Evolutionary conservation across 1,140 invertebrate species (phyloP).

Genomic region (Drosophila nigromelanica): DNA sequence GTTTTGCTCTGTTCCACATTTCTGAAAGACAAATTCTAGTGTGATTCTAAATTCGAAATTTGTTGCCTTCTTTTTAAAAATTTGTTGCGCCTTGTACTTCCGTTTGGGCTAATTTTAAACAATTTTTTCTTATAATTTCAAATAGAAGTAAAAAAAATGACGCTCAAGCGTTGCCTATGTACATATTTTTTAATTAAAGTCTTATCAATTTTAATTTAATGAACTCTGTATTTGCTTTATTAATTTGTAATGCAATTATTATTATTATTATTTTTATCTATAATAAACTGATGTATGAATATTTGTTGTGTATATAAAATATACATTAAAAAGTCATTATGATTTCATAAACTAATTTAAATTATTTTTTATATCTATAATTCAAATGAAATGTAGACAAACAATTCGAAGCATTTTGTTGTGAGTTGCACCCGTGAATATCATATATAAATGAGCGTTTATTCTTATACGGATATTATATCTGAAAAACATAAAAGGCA

Average conservation of each 20-base stretch:
- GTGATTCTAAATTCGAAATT: constrained; percentile 57
- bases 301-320: constrained; percentile 81
- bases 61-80: constrained; percentile 19
- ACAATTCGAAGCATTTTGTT: not conserved
- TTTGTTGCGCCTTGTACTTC: constrained; percentile 40
- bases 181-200: constrained; percentile 32
- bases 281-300: constrained; percentile 69
- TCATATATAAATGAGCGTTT: not conserved
- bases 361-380: constrained; percentile 25
- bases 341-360: constrained; percentile 46
- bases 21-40: constrained; percentile 54
- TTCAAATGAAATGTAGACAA: not conserved
- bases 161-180: constrained; percentile 24
- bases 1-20: constrained; percentile 26
- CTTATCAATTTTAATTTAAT: constrained; percentile 53
- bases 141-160: not conserved
- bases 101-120: constrained; percentile 31
- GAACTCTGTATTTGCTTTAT: constrained; percentile 73
- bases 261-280: constrained; percentile 69
- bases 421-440: not conserved
- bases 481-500: not conserved
- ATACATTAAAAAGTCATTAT: constrained; percentile 78
- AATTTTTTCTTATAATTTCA: constrained; percentile 40
- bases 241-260: constrained; percentile 72
- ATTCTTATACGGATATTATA: constrained; percentile 1